Conservation (phyloP, 2,888 invertebrate genomes). For the Hesperia comma region DNA sequence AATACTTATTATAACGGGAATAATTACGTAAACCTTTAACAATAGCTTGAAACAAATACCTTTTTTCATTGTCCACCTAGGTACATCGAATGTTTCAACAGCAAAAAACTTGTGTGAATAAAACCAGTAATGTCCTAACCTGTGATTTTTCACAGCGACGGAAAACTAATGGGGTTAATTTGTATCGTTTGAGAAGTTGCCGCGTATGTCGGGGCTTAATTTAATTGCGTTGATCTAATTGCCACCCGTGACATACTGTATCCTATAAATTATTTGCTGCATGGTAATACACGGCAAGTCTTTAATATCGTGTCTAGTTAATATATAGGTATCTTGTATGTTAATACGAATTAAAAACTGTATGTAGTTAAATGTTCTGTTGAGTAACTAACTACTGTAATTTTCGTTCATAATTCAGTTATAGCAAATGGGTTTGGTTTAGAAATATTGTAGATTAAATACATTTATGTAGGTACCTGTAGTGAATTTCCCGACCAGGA, state of each 20-base stretch:
- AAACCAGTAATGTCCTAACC: constrained; percentile 27
- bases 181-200: constrained; percentile 31
- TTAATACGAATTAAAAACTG: too few species aligned
- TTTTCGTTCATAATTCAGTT: too few species aligned
- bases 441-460: too few species aligned
- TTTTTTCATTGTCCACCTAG: constrained; percentile 24
- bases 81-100: constrained; percentile 2
- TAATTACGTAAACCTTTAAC: neutral
- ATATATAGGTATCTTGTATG: neutral
- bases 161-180: constrained; percentile 34
- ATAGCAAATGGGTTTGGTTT: too few species aligned
- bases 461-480: too few species aligned
- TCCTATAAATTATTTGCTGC: neutral
- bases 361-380: too few species aligned
- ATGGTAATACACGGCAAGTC: constrained; percentile 8
- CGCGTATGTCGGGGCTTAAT: constrained; percentile 22
- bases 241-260: constrained; percentile 13
- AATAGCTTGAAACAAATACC: constrained; percentile 12
- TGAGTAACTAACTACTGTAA: too few species aligned
- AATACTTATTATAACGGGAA: too few species aligned
- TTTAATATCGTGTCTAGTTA: neutral
- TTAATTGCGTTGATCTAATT: constrained; percentile 23
- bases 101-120: constrained; percentile 22
- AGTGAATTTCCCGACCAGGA: too few species aligned
- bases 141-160: constrained; percentile 21